Base-by-base conservation (phyloP, 2,888 invertebrate genomes). In the Heteropelma amictum region DNA sequence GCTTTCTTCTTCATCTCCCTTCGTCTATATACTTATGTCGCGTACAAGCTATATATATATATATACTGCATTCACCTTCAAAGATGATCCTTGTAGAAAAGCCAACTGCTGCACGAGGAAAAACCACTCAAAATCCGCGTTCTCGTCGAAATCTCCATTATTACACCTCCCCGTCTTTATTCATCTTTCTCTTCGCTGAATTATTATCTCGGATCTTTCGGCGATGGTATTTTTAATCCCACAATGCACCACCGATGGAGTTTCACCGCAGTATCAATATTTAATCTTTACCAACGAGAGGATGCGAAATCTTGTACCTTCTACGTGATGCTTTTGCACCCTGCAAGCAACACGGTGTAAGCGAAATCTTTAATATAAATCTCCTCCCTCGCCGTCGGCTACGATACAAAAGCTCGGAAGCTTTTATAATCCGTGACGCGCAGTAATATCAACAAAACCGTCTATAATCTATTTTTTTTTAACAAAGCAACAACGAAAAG, bases 221-320 rank as follows among this genome's bases (percentile, higher is more conserved):
- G 19, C 54, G 67, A 54, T 19, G 69, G 63, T 69, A 65, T 76
- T 77, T 76, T 78, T 69, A 76, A 78, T 78, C 73, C 71, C 67
- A 51, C 30, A 76, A 60, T 64, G 58, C 54, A 40, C 60, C 40
- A 10, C 58, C 56, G 47, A 64, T 65, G 64, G 38, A 67, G 61
- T 54, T 63, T 68, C 67, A 23, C 61, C 61, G n/a, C n/a, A 68
- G 53, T 73, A 67, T 76, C 72, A 69, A 69, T 78, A 68, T 76
- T 72, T 78, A 74, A 74, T 61, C 76, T 54, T 54, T 30, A 23
- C 14, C 40, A 21, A 3, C 38, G 54, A 33, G 45, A 61, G 8
- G 40, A 33, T n/a, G n/a, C n/a, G n/a, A n/a, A n/a, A n/a, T n/a
- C 42, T 33, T 65, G 17, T 21, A 53, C 51, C 38, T 35, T 38